These are phyloP conservation scores for Keiferia lycopersicella DNA, from an alignment of 2,888 invertebrate species.

Conservation along the genomic window DNA sequence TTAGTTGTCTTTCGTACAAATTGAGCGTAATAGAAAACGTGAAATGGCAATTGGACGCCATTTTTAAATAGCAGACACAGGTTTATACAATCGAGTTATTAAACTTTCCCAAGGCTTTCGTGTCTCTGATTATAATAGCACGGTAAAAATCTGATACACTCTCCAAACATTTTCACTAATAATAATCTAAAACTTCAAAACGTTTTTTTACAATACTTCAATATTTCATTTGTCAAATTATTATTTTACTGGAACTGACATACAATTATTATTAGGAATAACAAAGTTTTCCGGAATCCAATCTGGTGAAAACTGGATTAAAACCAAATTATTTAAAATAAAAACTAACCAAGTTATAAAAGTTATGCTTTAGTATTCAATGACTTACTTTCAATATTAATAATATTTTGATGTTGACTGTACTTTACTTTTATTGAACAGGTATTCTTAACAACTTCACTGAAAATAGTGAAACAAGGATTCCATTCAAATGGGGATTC, in stretches of 20 bases:
- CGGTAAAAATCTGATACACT: not conserved
- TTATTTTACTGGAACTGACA: not conserved
- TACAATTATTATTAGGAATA: conserved; percentile 4
- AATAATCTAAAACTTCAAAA: not conserved
- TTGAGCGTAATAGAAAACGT: too few relatives aligned
- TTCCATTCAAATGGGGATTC: conserved; percentile 14
- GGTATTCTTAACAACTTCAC: not conserved
- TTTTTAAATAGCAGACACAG: too few relatives aligned
- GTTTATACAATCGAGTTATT: too few relatives aligned
- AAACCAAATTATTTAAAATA: too few relatives aligned
- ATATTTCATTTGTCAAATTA: not conserved
- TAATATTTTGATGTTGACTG: not conserved
- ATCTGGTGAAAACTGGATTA: too few relatives aligned
- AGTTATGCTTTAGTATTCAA: not conserved
- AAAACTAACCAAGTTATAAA: too few relatives aligned
- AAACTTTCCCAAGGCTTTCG: not conserved
- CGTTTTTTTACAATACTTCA: not conserved
- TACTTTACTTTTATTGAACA: not conserved
- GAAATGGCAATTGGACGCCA: too few relatives aligned
- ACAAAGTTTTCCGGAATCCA: not conserved
- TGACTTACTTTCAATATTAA: not conserved
- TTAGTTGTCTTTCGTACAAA: too few relatives aligned
- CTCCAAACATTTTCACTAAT: conserved; percentile 12
- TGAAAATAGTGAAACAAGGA: not conserved
- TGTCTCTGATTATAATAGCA: not conserved